Evolutionary conservation across 2,113 vertebrate species (phyloP).

Genomic region (Glareola pratincola): DNA sequence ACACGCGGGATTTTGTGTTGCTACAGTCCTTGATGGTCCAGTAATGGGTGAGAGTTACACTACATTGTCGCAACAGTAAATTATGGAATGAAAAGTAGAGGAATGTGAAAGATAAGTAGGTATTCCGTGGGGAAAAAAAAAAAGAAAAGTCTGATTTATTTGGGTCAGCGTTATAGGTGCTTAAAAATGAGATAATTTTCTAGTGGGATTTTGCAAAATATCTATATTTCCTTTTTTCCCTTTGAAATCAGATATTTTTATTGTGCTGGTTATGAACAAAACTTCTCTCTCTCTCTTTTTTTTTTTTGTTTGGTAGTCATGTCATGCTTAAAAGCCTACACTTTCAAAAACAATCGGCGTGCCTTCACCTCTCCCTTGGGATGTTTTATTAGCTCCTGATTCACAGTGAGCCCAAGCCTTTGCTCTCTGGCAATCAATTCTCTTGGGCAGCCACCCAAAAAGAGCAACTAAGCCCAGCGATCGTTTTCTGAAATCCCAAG

Average conservation of each 20-base stretch:
- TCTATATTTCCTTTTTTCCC: not conserved
- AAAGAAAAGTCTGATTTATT: not conserved
- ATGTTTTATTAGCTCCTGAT: conserved; percentile 34
- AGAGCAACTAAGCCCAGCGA: conserved; percentile 13
- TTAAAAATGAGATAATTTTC: not conserved
- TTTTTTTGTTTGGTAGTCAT: not conserved
- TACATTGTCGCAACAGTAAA: not conserved
- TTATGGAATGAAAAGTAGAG: not conserved
- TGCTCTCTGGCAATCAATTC: conserved; percentile 40
- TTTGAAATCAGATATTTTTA: not conserved
- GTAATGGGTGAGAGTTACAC: not conserved
- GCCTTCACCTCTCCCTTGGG: not conserved
- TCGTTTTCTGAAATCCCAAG: not conserved
- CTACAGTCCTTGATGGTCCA: not conserved
- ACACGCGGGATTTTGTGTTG: accelerated
- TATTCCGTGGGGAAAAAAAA: not conserved
- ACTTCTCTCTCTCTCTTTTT: not conserved
- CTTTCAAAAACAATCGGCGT: not conserved
- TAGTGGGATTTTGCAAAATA: not conserved
- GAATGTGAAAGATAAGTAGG: not conserved
- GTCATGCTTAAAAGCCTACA: not conserved
- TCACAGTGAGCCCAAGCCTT: conserved; percentile 30
- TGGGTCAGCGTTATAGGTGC: not conserved
- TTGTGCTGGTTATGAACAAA: not conserved
- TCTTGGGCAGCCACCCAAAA: conserved; percentile 59